Evolutionary conservation across 2,888 invertebrate genomes (phyloP).

Genomic region (Protodeltote pygarga): DNA sequence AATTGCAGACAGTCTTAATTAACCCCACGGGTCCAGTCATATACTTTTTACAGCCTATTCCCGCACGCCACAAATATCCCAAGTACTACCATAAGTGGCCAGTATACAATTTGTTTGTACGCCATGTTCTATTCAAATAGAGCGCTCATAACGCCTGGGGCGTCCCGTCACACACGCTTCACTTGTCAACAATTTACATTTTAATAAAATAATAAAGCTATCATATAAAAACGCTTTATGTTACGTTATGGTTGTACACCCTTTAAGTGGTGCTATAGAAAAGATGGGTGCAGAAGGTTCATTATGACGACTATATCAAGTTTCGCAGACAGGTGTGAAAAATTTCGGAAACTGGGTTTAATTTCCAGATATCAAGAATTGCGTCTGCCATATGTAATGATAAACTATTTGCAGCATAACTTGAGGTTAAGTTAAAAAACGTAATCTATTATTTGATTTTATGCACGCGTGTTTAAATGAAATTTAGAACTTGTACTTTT

Average conservation of each 20-base stretch:
- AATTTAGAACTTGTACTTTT: too few relatives aligned
- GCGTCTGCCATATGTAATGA: too few relatives aligned
- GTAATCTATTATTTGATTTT: too few relatives aligned
- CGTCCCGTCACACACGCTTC: conserved; percentile 52
- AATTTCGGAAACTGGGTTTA: too few relatives aligned
- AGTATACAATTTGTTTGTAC: conserved; percentile 16
- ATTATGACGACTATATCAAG: too few relatives aligned
- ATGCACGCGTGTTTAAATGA: too few relatives aligned
- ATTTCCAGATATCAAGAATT: too few relatives aligned
- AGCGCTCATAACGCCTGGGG: conserved; percentile 39
- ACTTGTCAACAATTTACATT: conserved; percentile 70
- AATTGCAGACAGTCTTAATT: too few relatives aligned
- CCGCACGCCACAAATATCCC: neutral
- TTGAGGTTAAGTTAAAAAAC: too few relatives aligned
- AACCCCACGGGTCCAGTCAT: conserved; percentile 8
- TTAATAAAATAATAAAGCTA: conserved; percentile 66
- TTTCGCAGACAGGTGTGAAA: too few relatives aligned
- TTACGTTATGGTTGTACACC: conserved; percentile 55
- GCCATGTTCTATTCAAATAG: conserved; percentile 40
- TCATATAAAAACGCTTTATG: conserved; percentile 56
- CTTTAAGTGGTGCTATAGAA: conserved; percentile 16
- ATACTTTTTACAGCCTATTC: too few relatives aligned
- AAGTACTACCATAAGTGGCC: conserved; percentile 11
- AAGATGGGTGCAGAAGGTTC: neutral
- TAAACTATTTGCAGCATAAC: too few relatives aligned